A percentile compares a stretch with the other conserved stretches of the same genome.
These are phyloP conservation scores for Apodemia duryi DNA, from an alignment of 2,888 invertebrate genomes.

Conservation along the genomic window DNA sequence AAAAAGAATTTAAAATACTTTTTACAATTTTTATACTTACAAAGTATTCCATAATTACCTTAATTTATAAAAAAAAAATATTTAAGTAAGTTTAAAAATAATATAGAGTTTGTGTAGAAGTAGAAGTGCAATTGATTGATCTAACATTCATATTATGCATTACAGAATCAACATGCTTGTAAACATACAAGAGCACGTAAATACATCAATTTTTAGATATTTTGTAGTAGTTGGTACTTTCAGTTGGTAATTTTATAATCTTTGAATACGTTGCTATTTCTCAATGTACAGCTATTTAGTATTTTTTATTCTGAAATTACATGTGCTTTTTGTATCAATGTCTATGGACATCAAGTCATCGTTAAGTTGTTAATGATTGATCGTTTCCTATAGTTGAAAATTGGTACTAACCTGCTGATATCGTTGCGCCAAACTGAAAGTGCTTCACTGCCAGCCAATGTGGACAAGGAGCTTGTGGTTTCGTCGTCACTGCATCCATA, in stretches of 20 bases:
- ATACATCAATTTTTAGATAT: neutral
- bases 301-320: neutral
- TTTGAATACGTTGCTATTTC: neutral
- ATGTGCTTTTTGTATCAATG: neutral
- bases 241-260: neutral
- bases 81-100: conserved; percentile 5
- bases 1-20: conserved; percentile 23
- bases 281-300: neutral
- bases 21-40: conserved; percentile 28
- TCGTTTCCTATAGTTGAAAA: neutral
- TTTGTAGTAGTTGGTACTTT: neutral
- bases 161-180: conserved; percentile 20
- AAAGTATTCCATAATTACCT: conserved; percentile 15
- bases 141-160: conserved; percentile 26
- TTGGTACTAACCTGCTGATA: conserved; percentile 60
- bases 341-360: neutral
- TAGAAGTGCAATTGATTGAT: conserved; percentile 24
- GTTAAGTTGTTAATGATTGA: neutral
- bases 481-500: conserved; percentile 68
- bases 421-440: conserved; percentile 71
- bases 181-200: neutral
- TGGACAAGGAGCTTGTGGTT: conserved; percentile 67
- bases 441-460: conserved; percentile 56
- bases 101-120: conserved; percentile 16
- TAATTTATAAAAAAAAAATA: conserved; percentile 12